Percentiles rank a stretch among this genome's conserved stretches.
phyloP scores from a whole-genome alignment of 1,140 invertebrate genomes.

The Trichonephila clavata region DNA sequence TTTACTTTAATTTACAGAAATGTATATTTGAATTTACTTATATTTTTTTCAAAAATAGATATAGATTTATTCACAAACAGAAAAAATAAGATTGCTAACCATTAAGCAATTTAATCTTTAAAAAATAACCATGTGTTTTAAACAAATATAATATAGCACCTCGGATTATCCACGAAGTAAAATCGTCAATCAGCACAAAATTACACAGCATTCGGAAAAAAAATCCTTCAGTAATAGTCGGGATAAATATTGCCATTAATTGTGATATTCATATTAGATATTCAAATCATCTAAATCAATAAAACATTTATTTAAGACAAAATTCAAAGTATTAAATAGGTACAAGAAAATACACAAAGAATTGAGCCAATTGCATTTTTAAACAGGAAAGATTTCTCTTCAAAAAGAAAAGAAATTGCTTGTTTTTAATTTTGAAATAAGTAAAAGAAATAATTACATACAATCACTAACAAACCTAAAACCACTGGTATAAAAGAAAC shows the following conservation, averaged over 20 bases:
- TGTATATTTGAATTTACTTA: constrained; percentile 57
- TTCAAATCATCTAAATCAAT: no score
- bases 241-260: not conserved
- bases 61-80: constrained; percentile 48
- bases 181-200: constrained; percentile 14
- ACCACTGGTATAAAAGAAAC: no score
- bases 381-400: no score
- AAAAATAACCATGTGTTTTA: not conserved
- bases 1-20: constrained; percentile 56
- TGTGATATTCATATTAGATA: no score
- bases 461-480: no score
- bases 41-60: constrained; percentile 51
- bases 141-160: constrained; percentile 14
- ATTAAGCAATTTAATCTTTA: not conserved
- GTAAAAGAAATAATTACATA: no score
- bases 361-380: no score
- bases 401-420: no score
- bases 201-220: not conserved
- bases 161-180: not conserved
- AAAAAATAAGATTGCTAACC: not conserved
- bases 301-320: no score
- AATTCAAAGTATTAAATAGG: no score
- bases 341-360: no score
- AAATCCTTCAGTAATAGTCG: not conserved
- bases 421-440: no score